Percentiles rank a stretch among this genome's conserved stretches.
Conservation (phyloP, 2,888 invertebrate genomes). For the Arge pagana region DNA sequence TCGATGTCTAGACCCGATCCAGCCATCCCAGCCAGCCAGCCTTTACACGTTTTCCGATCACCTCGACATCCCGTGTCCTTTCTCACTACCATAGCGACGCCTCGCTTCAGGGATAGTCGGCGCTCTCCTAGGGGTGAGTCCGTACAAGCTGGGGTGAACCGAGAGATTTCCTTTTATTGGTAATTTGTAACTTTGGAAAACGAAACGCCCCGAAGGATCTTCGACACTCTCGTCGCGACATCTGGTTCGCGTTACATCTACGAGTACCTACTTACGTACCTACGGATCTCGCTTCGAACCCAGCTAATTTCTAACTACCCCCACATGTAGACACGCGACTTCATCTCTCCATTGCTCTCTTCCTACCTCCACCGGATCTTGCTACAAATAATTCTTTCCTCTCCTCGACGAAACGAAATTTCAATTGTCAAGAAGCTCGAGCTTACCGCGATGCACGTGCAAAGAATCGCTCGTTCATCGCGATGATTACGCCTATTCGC, state of each 20-base stretch:
- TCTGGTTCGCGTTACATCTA: slow-evolving; percentile 7
- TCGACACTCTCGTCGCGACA: slow-evolving; percentile 6
- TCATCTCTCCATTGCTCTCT: too few species aligned
- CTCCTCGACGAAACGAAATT: too few species aligned
- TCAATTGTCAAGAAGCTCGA: too few species aligned
- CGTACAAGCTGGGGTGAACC: slow-evolving; percentile 18
- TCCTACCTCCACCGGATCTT: too few species aligned
- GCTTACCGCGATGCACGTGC: too few species aligned
- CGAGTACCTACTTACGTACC: too few species aligned
- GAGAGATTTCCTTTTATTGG: slow-evolving; percentile 36
- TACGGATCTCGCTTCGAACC: background rate
- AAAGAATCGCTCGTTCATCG: too few species aligned
- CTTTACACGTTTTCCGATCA: slow-evolving; percentile 55
- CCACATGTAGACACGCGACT: background rate
- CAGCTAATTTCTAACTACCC: background rate
- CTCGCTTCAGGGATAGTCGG: slow-evolving; percentile 27
- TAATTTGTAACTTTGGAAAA: slow-evolving; percentile 31
- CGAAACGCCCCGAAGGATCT: slow-evolving; percentile 10
- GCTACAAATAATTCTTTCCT: too few species aligned
- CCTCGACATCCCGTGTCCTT: slow-evolving; percentile 36
- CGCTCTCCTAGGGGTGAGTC: background rate
- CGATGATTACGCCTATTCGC: too few species aligned
- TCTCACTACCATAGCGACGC: slow-evolving; percentile 24
- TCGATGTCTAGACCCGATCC: slow-evolving; percentile 45
- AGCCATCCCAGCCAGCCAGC: slow-evolving; percentile 44